Evolutionary conservation across 2,797 vertebrate species (phyloP).

Genomic region (Acridotheres tristis): DNA sequence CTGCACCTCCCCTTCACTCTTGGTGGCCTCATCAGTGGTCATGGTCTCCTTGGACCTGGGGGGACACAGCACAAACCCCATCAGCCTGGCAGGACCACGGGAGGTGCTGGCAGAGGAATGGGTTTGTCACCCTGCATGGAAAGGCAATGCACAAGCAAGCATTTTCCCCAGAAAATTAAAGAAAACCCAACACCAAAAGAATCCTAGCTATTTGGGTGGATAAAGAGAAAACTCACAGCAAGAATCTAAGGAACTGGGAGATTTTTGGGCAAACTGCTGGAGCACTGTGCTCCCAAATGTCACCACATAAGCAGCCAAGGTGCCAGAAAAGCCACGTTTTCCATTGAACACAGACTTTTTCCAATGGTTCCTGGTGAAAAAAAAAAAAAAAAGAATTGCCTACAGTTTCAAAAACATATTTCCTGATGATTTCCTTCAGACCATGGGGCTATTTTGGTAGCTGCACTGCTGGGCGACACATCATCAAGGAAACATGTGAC

Average conservation of each 20-base stretch:
- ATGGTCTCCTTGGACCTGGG: slow-evolving; percentile 74
- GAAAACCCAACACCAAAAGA: background rate
- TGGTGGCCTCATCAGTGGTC: slow-evolving; percentile 88
- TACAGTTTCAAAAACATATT: background rate
- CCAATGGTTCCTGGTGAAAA: background rate
- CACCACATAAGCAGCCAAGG: background rate
- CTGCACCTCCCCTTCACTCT: slow-evolving; percentile 79
- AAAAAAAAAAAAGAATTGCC: background rate
- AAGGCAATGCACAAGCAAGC: background rate
- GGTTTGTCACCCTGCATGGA: background rate
- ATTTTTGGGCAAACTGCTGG: background rate
- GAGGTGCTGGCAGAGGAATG: background rate
- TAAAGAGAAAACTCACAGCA: background rate
- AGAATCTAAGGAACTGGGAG: background rate
- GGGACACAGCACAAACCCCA: background rate
- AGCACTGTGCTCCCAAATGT: background rate
- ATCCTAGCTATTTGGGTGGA: background rate
- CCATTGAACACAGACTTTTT: background rate
- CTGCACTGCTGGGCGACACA: background rate
- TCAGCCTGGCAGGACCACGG: background rate
- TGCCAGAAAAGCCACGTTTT: background rate
- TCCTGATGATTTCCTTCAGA: slow-evolving; percentile 53
- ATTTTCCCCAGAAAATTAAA: background rate
- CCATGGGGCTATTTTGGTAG: slow-evolving; percentile 26
- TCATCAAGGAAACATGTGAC: slow-evolving; percentile 40